Base-by-base conservation (phyloP, 2,113 vertebrate species). In the Pseudorasbora parva region DNA sequence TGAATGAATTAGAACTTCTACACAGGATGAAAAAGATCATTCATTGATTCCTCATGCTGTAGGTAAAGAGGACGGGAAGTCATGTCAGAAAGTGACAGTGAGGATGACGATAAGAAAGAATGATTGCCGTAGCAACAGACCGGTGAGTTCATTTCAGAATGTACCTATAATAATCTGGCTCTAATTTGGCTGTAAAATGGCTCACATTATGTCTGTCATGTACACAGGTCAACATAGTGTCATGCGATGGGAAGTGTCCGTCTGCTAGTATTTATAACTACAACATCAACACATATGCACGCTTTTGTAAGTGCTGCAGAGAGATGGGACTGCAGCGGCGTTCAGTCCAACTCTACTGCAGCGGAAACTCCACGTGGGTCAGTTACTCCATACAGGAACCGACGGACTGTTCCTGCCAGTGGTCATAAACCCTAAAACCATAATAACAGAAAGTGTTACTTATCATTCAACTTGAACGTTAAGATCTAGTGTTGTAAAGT, bases 201-300 rank as follows among this genome's bases (percentile, higher is more conserved):
- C 41, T 78, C 4, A 25, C 25, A 81, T 64, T 7, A 45, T 86
- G 37, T 37, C 5, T 30, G 25, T 12, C 7, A 60, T 82, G 37
- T 79, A 49, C 86, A 56, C 89, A 99, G 98, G 97, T 99, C 84
- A 99, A 99, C 90, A 97, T 99, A 0, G 96, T 99, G 88, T 99
- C 97, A 0, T 99, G 98, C 25, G 98, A 99, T 0, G 98, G 98
- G 14, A 97, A 98, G 89, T 99, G 97, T 86, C 98, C 98, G 0
- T 99, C 97, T 0, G 98, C 98, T 88, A 99, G 97, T 91, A 99
- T 99, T 91, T 99, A 99, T 92, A 99, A 99, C 94, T 99, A 99
- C 93, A 99, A 99, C 92, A 97, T 99, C 92, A 99, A 99, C 92
- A 95, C 96, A 0, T 99, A 99, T 0, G 96, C 97, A 33, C 95